phyloP scores from a whole-genome alignment of 2,888 invertebrate genomes.

The Melanotus villosus region DNA sequence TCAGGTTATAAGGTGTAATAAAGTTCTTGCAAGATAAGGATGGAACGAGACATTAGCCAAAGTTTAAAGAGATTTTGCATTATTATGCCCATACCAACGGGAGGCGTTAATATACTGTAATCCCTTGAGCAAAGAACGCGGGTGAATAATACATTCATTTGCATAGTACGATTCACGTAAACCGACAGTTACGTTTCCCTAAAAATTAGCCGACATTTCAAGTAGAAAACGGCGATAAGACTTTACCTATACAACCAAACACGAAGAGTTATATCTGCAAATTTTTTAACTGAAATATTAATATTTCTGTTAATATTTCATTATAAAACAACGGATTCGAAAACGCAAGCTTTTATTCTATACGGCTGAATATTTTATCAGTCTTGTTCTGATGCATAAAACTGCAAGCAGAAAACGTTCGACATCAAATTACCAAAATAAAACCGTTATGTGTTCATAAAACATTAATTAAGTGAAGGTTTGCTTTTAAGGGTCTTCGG shows the following conservation, averaged over 20 bases:
- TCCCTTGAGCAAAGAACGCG: constrained; percentile 32
- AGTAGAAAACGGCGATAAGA: constrained; percentile 8
- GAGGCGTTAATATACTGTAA: constrained; percentile 33
- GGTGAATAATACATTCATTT: constrained; percentile 33
- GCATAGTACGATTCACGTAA: constrained; percentile 27
- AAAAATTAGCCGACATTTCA: constrained; percentile 22
- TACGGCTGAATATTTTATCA: too few species aligned
- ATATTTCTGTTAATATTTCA: too few species aligned
- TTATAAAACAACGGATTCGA: too few species aligned
- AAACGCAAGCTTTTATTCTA: too few species aligned
- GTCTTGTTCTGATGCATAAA: too few species aligned
- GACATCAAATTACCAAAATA: too few species aligned
- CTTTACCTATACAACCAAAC: background rate
- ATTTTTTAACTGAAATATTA: too few species aligned
- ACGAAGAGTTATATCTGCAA: background rate
- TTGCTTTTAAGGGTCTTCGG: background rate
- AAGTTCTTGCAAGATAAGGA: constrained; percentile 22
- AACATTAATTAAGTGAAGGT: too few species aligned
- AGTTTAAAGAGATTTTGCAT: constrained; percentile 34
- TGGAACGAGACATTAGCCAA: constrained; percentile 22
- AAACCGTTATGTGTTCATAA: too few species aligned
- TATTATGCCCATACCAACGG: constrained; percentile 31
- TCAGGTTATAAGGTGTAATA: constrained; percentile 17
- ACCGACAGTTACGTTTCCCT: constrained; percentile 23
- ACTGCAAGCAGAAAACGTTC: too few species aligned